A percentile compares a stretch with the other conserved stretches of the same genome.
These are phyloP conservation scores for Globia sparganii DNA, from an alignment of 2,888 invertebrate species.

Conservation along the genomic window DNA sequence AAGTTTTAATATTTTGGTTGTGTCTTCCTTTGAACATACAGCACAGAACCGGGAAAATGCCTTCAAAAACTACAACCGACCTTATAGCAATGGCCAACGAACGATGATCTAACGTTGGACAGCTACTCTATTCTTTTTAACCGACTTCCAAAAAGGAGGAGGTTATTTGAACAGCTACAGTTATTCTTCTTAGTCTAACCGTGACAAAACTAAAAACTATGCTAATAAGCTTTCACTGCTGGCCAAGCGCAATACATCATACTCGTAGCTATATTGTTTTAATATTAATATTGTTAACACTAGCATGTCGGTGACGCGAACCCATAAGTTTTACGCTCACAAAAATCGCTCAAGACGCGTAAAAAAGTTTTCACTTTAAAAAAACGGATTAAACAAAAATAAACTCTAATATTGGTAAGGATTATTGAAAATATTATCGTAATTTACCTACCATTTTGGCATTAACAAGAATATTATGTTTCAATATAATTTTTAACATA, in stretches of 20 bases:
- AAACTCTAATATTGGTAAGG: background rate
- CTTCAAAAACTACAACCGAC: background rate
- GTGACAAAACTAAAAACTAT: background rate
- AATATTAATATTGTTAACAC: background rate
- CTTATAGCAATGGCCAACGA: too few relatives aligned
- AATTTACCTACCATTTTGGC: background rate
- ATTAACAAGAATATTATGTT: constrained; percentile 17
- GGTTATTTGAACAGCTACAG: background rate
- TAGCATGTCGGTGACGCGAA: background rate
- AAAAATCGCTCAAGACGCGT: background rate
- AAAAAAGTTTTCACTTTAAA: background rate
- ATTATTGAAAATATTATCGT: background rate
- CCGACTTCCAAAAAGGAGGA: too few relatives aligned
- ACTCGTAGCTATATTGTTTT: background rate
- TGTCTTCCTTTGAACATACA: background rate
- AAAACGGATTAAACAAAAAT: background rate
- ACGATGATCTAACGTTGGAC: background rate
- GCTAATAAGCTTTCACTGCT: background rate
- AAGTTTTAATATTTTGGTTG: constrained; percentile 16
- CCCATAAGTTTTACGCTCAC: background rate
- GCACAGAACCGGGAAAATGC: background rate
- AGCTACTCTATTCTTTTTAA: background rate
- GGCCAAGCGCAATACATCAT: background rate
- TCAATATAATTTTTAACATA: too few relatives aligned
- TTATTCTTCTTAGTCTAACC: background rate